Conservation (phyloP, 2,113 vertebrate species). For the Rhodinocichla rosea region DNA sequence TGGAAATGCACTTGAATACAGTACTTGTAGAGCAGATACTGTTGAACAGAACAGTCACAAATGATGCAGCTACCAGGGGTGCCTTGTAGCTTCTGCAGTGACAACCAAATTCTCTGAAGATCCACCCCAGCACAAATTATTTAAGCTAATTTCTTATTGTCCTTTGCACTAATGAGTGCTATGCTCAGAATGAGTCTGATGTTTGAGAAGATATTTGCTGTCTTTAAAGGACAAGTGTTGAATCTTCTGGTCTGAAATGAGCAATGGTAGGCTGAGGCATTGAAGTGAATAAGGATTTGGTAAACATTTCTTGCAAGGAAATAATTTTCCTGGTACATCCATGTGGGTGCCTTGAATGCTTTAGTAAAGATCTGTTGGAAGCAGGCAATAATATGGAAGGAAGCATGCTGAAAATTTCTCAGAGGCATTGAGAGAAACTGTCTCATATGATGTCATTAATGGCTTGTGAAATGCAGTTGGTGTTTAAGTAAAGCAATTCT, state of each 20-base stretch:
- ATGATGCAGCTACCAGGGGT: neutral
- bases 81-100: neutral
- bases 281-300: neutral
- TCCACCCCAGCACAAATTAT: neutral
- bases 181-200: neutral
- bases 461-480: neutral
- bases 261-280: neutral
- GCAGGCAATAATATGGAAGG: neutral
- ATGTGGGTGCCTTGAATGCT: neutral
- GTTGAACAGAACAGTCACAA: neutral
- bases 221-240: neutral
- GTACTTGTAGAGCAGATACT: neutral
- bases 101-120: neutral
- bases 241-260: neutral
- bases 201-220: neutral
- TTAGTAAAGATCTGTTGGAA: neutral
- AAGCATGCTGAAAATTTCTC: neutral
- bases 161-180: neutral
- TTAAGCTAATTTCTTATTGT: neutral
- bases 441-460: neutral
- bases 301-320: neutral
- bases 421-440: neutral
- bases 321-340: neutral
- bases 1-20: neutral
- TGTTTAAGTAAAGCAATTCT: constrained; percentile 3